Evolutionary conservation across 2,113 vertebrate species (phyloP).

Genomic region (Campylomormyrus numenius): DNA sequence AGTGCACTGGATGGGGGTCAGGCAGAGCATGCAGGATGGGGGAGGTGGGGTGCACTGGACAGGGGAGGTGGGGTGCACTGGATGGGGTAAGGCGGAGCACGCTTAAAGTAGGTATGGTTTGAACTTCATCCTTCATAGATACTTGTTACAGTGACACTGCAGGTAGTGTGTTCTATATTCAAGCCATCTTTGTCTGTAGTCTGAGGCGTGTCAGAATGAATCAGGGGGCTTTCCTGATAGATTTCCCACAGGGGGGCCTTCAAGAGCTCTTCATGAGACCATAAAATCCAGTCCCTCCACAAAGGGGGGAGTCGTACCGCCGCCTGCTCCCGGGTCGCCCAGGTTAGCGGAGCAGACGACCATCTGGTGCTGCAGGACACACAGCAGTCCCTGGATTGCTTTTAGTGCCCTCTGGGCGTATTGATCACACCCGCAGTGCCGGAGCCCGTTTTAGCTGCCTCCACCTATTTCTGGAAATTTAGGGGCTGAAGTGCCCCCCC

Average conservation of each 20-base stretch:
- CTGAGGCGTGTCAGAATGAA: not conserved
- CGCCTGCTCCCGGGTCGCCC: not conserved
- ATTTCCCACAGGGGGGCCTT: not conserved
- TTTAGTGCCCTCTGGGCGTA: not conserved
- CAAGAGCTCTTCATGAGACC: not conserved
- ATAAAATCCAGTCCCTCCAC: not conserved
- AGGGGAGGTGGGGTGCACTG: not conserved
- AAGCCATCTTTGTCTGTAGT: not conserved
- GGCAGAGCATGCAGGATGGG: not conserved
- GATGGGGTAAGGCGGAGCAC: not conserved
- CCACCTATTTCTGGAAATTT: not conserved
- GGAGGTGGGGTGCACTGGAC: not conserved
- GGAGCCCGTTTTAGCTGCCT: not conserved
- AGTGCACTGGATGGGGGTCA: too few species aligned
- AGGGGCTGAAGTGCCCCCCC: not conserved
- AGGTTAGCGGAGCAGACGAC: not conserved
- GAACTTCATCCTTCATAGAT: not conserved
- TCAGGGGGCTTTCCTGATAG: not conserved
- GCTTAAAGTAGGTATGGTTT: not conserved
- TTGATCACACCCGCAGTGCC: not conserved
- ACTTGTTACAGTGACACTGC: not conserved
- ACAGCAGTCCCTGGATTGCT: not conserved
- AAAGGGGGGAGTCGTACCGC: not conserved
- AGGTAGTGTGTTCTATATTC: not conserved
- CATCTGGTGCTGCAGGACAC: conserved; percentile 21